Evolutionary conservation across 2,113 vertebrate species (phyloP).

Genomic region (Asarcornis scutulata): DNA sequence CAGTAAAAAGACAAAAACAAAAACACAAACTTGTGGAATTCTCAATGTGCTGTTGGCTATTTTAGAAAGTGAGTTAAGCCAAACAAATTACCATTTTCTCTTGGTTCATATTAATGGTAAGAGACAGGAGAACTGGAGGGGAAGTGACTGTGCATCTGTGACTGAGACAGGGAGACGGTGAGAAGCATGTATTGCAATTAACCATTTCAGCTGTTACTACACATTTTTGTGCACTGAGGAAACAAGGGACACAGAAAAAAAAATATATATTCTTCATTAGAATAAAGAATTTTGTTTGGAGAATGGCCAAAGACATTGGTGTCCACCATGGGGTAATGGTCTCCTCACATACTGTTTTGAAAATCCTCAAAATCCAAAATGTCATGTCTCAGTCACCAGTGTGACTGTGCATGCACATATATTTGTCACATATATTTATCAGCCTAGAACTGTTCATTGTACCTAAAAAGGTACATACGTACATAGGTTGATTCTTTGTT

Average conservation of each 20-base stretch:
- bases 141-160: background rate
- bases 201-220: background rate
- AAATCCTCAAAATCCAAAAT: background rate
- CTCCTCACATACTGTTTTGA: background rate
- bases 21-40: background rate
- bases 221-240: background rate
- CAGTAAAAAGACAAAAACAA: background rate
- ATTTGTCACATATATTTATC: background rate
- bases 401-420: background rate
- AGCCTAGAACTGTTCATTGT: background rate
- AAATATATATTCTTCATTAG: too few species aligned
- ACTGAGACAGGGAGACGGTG: background rate
- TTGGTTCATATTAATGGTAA: background rate
- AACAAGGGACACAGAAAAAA: background rate
- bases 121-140: background rate
- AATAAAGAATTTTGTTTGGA: background rate
- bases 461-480: background rate
- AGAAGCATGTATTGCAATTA: background rate
- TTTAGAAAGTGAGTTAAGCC: background rate
- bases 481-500: background rate
- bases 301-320: background rate
- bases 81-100: background rate
- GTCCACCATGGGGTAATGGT: background rate
- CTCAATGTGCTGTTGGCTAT: background rate
- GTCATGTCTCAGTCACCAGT: background rate